Conservation (phyloP, 2,797 vertebrate species). For the Loriculus beryllinus region DNA sequence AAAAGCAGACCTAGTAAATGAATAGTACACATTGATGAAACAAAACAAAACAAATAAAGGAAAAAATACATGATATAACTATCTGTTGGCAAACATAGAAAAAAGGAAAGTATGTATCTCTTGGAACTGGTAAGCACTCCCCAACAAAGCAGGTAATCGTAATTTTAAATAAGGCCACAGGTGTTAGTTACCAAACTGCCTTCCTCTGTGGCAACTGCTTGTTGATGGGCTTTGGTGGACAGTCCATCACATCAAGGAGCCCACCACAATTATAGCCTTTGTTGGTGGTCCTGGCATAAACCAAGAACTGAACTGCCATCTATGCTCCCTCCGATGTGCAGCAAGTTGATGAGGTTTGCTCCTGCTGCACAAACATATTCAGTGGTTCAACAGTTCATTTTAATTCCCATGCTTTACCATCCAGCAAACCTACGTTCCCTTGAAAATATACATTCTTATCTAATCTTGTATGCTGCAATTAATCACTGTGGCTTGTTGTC, state of each 20-base stretch:
- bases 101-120: neutral
- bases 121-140: neutral
- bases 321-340: neutral
- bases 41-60: constrained; percentile 16
- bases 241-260: neutral
- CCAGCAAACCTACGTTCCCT: neutral
- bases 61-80: constrained; percentile 5
- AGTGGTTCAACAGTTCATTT: neutral
- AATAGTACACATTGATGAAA: neutral
- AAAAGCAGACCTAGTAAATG: constrained; percentile 23
- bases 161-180: constrained; percentile 14
- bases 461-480: neutral
- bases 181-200: neutral
- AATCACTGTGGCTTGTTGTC: neutral
- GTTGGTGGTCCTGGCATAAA: neutral
- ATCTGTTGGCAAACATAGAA: neutral
- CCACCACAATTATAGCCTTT: neutral
- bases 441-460: neutral
- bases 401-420: neutral
- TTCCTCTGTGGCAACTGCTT: constrained; percentile 9
- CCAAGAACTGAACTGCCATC: neutral
- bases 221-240: neutral
- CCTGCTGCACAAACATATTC: neutral
- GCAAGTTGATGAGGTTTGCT: constrained; percentile 12
- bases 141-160: neutral